Evolutionary conservation across 2,888 invertebrate genomes (phyloP), one percentile per base, ranked within the genome.

Genomic region (Eupithecia centaureata): DNA sequence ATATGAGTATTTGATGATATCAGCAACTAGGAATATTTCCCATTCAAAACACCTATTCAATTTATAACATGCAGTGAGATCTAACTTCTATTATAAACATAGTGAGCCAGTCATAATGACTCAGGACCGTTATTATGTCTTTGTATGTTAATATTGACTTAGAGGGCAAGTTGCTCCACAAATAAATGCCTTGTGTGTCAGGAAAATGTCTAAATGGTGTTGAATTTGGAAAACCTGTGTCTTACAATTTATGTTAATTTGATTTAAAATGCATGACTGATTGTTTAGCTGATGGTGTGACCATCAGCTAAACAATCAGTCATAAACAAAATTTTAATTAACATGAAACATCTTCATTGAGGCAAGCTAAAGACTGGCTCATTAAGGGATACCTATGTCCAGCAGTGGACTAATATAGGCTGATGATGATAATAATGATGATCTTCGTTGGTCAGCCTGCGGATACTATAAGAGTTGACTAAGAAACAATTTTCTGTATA

Each of bases 111-210:
- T 22, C 47, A 47, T 22, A 47, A 22, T 47, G 22, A 47, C 18
- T 47, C 47, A 22, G 47, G 47, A 18, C 47, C 47, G 4, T 47
- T 47, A 42, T 42, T 42, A 22, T 47, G 47, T 47, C 47, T 47
- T 47, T 47, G 47, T 47, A 22, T 47, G 47, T 47, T 47, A 47
- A 47, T 47, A 47, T 47, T 47, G 47, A 47, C 47, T 12, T 47
- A 15, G 22, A 18, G 18, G 47, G 47, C 47, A 47, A 47, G 22
- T 47, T 47, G 47, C 22, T 47, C 22, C 18, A 18, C 47, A 47
- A 47, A 47, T 47, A 22, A 18, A 10, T 18, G 56, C n/a, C 30
- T 15, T 12, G 3, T 30, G 18, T 8, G 15, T 13, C n/a, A 58
- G 22, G 22, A n/a, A 22, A 47, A 18, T 47, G 47, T 10, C 47